Evolutionary conservation across 1,140 invertebrate species (phyloP), one percentile per base, ranked within the genome.

Genomic region (Rhagoletis zephyria): DNA sequence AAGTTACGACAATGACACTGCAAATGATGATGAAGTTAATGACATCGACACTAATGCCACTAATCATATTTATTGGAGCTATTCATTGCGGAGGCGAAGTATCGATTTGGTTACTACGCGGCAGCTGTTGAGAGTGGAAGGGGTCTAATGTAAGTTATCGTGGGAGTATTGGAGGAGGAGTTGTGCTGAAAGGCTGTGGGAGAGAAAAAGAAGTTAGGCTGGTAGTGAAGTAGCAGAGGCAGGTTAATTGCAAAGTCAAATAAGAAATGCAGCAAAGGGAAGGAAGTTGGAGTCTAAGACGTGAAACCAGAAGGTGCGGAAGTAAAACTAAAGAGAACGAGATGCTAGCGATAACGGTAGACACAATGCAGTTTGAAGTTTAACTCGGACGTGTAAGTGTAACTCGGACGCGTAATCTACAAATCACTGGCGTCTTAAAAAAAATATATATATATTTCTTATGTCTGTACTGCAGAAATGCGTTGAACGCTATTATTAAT

Each of bases 11-110:
- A 63, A 45, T 86, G 59, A 86, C 56, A 86, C 12, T 3, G 59
- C 30, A 86, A 65, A 61, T 45, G 63, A 86, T 65, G 85, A 63
- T 86, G 85, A 86, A 86, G 85, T 63, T 86, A 60, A 86, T 64
- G 85, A 30, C 63, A 86, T 63, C 40, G 85, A 45, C 63, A 19
- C 4, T 86, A 65, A 63, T 86, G 60, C 5, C 63, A 65, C 40
- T 48, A 86, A 86, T 61, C 5, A 86, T 63, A 64, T 61, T 65
- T 86, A 86, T 63, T 64, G 40, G 63, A 45, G n/a, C 7, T 45
- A 12, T 63, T 9, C 74, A 42, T 30, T 81, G 74, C 56, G 74
- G 4, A 12, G 12, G 74, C 48, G 48, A 14, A 19, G 64, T 67
- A 7, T 10, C 74, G n/a, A 10, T 59, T 12, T 30, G 51, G 48